Conservation (phyloP, 35 echinoderm and acorn worm genomes). For the Diadema setosum region DNA sequence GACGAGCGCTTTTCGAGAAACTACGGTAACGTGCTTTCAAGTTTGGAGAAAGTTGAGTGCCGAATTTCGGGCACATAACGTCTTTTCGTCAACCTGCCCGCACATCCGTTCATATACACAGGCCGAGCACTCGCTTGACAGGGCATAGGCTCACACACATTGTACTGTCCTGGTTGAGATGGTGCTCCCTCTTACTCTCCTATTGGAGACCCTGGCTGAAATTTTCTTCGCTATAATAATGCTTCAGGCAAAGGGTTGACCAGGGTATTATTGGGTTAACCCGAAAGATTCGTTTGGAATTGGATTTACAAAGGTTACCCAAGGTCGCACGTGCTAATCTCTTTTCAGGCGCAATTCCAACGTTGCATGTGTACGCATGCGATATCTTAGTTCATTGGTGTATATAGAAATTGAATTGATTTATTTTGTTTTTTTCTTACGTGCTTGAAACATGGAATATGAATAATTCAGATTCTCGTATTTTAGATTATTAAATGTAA, state of each 20-base stretch:
- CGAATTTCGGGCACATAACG: not conserved
- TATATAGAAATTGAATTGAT: too few relatives aligned
- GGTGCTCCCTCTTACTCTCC: too few relatives aligned
- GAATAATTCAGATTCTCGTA: too few relatives aligned
- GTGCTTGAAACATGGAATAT: too few relatives aligned
- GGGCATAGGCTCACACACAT: too few relatives aligned
- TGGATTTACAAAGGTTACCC: not conserved
- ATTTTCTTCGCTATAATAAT: not conserved
- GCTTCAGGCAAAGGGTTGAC: not conserved
- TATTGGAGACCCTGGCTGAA: not conserved
- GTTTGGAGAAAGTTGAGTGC: constrained; percentile 2
- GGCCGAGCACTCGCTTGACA: too few relatives aligned
- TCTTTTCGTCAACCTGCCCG: not conserved
- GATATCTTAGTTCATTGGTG: too few relatives aligned
- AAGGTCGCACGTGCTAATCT: not conserved
- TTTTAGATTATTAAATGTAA: too few relatives aligned
- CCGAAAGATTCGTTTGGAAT: not conserved
- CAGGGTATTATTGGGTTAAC: not conserved
- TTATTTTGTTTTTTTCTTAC: too few relatives aligned
- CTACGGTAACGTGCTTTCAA: not conserved
- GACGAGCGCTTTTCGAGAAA: not conserved
- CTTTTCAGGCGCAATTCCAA: too few relatives aligned
- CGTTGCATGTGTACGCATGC: too few relatives aligned
- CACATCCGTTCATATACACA: not conserved
- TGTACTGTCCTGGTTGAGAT: too few relatives aligned